These are phyloP conservation scores for Andrena praecox DNA, from an alignment of 2,888 invertebrate genomes.

Conservation along the genomic window DNA sequence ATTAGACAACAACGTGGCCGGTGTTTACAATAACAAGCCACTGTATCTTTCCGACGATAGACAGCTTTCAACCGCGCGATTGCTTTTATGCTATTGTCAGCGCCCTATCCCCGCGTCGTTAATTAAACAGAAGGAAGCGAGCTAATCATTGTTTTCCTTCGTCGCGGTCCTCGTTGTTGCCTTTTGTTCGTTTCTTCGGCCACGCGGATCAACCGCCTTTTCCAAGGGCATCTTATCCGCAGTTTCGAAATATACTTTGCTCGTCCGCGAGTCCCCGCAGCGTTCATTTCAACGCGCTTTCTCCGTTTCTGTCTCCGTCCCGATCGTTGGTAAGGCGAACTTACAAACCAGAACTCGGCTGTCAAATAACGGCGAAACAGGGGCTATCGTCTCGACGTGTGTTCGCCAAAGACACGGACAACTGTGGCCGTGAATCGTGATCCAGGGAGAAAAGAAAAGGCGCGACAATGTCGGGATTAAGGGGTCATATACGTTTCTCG, in stretches of 20 bases:
- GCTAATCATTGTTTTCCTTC: neutral
- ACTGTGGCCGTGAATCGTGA: neutral
- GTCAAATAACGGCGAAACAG: no score
- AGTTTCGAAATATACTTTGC: neutral
- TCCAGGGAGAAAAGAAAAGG: neutral
- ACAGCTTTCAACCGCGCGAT: neutral
- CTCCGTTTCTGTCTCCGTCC: no score
- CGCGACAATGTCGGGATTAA: neutral
- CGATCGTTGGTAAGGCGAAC: no score
- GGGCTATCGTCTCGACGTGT: no score
- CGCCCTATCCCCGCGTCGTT: neutral
- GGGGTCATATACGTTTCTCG: no score
- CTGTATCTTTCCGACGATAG: neutral
- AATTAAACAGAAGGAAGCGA: neutral
- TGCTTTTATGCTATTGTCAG: neutral
- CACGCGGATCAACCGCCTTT: neutral
- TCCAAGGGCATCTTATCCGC: neutral
- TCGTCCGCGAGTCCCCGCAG: neutral
- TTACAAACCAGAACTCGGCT: no score
- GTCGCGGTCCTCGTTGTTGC: neutral
- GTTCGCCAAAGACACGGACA: no score
- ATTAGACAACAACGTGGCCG: neutral
- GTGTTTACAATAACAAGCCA: conserved; percentile 34
- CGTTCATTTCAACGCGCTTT: neutral
- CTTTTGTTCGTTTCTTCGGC: neutral